Evolutionary conservation across 2,113 vertebrate genomes (phyloP).

Genomic region (Tychaedon coryphoeus): DNA sequence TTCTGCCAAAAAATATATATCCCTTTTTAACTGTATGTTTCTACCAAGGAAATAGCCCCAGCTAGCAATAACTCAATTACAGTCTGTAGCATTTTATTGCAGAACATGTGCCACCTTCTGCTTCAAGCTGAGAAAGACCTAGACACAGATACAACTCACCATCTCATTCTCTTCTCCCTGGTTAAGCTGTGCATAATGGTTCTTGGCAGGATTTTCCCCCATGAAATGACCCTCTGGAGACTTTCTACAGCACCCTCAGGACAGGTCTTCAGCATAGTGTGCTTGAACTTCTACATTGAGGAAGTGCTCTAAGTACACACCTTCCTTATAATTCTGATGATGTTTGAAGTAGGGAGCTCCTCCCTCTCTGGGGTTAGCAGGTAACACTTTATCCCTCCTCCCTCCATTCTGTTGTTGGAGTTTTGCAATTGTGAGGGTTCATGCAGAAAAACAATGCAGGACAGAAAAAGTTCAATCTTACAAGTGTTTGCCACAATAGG

Average conservation of each 20-base stretch:
- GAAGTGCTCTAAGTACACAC: slow-evolving; percentile 60
- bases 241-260: not conserved
- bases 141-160: slow-evolving; percentile 68
- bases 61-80: not conserved
- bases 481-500: not conserved
- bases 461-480: not conserved
- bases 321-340: slow-evolving; percentile 55
- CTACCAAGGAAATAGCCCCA: not conserved
- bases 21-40: not conserved
- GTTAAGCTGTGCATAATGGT: slow-evolving; percentile 72
- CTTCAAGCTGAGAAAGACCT: not conserved
- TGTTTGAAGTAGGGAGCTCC: slow-evolving; percentile 62
- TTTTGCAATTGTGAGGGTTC: not conserved
- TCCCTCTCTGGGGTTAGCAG: slow-evolving; percentile 60
- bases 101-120: not conserved
- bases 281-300: slow-evolving; percentile 48
- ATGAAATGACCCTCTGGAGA: slow-evolving; percentile 42
- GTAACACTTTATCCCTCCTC: slow-evolving; percentile 22
- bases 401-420: not conserved
- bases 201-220: slow-evolving; percentile 14
- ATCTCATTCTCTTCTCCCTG: slow-evolving; percentile 79
- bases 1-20: not conserved
- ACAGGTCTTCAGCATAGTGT: not conserved
- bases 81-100: not conserved
- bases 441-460: not conserved